These are phyloP conservation scores for Plumapathes pennacea DNA, from an alignment of 92 coral and sea anemone genomes.

Conservation along the genomic window DNA sequence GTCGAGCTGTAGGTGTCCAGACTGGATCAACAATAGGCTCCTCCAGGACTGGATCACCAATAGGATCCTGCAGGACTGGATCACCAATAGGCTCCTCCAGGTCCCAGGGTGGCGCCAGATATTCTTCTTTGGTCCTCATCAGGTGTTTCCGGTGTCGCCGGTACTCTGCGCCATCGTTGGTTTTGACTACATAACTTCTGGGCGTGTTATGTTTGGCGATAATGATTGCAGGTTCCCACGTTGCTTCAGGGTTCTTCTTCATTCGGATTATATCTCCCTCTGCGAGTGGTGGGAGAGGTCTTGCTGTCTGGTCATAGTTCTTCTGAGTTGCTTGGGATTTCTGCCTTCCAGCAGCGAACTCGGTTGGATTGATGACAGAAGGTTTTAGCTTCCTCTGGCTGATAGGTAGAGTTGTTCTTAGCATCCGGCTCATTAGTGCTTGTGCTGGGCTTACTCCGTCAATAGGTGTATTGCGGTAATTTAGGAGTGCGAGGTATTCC, in stretches of 20 bases:
- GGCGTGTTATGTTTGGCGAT: neutral
- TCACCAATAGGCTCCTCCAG: no score
- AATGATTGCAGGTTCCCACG: constrained; percentile 15
- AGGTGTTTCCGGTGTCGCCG: constrained; percentile 6
- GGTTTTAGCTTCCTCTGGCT: constrained; percentile 12
- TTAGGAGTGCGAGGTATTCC: constrained; percentile 41
- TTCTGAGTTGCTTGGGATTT: constrained; percentile 5
- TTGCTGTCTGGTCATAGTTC: constrained; percentile 10
- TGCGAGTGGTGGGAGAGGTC: constrained; percentile 11
- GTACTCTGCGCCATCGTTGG: neutral
- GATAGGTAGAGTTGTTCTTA: constrained; percentile 22
- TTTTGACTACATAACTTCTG: constrained; percentile 10
- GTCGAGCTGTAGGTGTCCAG: no score
- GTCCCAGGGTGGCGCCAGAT: neutral
- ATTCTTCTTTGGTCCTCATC: neutral
- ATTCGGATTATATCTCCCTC: constrained; percentile 5
- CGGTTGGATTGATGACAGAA: neutral
- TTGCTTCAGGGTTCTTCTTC: constrained; percentile 7
- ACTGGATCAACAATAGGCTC: no score
- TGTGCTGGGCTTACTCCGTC: constrained; percentile 49
- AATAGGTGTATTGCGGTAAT: constrained; percentile 53
- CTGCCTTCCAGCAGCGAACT: constrained; percentile 6
- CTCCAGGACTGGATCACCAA: no score
- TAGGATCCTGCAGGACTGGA: neutral
- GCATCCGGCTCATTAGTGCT: constrained; percentile 28